Conservation (phyloP, 2,888 invertebrate genomes). For the Taphrorychus bicolor region DNA sequence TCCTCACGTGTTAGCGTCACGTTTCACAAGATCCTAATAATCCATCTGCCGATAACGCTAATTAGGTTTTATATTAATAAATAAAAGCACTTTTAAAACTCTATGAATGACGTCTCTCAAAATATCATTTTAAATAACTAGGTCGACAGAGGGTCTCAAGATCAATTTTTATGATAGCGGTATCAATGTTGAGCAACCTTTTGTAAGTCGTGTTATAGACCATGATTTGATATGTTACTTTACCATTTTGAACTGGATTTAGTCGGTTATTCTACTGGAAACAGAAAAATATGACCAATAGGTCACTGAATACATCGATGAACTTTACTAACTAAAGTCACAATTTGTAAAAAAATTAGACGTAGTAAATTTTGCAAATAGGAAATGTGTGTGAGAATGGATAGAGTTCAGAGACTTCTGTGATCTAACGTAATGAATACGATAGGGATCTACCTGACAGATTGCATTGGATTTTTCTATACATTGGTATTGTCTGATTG, state of each 20-base stretch:
- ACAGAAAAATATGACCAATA: too few relatives aligned
- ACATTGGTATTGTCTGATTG: too few relatives aligned
- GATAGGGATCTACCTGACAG: too few relatives aligned
- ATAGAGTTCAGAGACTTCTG: too few relatives aligned
- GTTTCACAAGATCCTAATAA: slow-evolving; percentile 19
- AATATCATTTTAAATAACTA: background rate
- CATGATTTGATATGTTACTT: background rate
- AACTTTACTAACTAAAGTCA: background rate
- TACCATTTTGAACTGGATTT: background rate
- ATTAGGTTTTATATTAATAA: slow-evolving; percentile 3
- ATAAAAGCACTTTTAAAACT: background rate
- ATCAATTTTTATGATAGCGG: background rate
- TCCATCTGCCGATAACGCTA: slow-evolving; percentile 17
- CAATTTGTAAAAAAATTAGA: background rate
- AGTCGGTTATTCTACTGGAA: background rate
- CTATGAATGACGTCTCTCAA: background rate
- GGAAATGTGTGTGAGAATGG: too few relatives aligned
- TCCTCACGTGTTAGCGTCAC: slow-evolving; percentile 26
- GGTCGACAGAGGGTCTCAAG: background rate
- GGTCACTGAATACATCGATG: background rate
- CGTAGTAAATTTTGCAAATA: background rate
- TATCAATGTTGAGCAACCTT: background rate
- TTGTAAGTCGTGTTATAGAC: too few relatives aligned
- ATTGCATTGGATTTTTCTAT: too few relatives aligned
- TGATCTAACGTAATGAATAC: too few relatives aligned